Conservation (phyloP, 2,113 vertebrate genomes). For the Pygoscelis adeliae region DNA sequence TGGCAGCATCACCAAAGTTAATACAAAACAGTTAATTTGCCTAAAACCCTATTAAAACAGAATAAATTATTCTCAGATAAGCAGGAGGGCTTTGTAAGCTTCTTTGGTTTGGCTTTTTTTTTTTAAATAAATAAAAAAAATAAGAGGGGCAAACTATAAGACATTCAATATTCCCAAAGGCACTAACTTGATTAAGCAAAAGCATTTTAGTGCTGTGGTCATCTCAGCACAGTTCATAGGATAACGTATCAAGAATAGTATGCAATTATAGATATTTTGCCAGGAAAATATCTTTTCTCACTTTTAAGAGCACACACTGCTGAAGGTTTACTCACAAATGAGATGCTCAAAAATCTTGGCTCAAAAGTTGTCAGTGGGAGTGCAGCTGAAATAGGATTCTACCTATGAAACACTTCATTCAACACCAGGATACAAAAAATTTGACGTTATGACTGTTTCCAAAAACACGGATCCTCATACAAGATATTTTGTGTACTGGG, state of each 20-base stretch:
- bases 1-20: not conserved
- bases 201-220: not conserved
- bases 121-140: not conserved
- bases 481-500: not conserved
- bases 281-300: not conserved
- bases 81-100: not conserved
- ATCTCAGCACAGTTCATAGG: not conserved
- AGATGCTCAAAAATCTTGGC: not conserved
- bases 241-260: not conserved
- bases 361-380: not conserved
- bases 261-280: not conserved
- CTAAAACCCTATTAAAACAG: not conserved
- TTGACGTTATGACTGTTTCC: not conserved
- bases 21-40: not conserved
- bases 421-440: not conserved
- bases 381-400: not conserved
- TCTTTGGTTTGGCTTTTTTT: not conserved
- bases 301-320: not conserved
- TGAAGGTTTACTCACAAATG: not conserved
- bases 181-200: not conserved
- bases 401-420: not conserved
- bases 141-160: not conserved
- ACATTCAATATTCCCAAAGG: not conserved
- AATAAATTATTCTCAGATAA: not conserved
- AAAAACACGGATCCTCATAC: not conserved